phyloP scores from a whole-genome alignment of 1,140 invertebrate genomes.

The Lucilia cuprina region DNA sequence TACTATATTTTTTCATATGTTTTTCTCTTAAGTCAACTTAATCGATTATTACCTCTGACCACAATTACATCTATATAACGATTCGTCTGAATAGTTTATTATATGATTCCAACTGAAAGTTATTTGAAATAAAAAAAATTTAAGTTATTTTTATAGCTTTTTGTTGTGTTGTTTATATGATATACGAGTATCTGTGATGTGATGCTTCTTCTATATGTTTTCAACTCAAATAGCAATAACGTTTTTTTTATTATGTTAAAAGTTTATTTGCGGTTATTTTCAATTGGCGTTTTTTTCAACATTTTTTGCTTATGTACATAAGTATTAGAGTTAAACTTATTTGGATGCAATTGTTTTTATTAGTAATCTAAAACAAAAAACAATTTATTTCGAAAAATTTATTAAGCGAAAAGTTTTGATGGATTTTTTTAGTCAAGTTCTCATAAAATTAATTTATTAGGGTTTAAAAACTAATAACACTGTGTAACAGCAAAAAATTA shows the following conservation, averaged over 20 bases:
- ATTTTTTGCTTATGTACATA: not conserved
- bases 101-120: not conserved
- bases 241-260: not conserved
- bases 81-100: not conserved
- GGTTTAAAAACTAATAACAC: too few species aligned
- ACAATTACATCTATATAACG: too few species aligned
- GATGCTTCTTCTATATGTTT: not conserved
- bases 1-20: too few species aligned
- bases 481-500: too few species aligned
- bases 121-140: not conserved
- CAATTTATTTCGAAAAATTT: too few species aligned
- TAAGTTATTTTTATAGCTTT: not conserved
- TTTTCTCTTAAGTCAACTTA: too few species aligned
- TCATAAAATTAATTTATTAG: too few species aligned
- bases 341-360: too few species aligned
- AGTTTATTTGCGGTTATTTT: not conserved
- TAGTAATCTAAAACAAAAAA: too few species aligned
- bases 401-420: too few species aligned
- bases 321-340: not conserved
- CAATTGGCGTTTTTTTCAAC: not conserved
- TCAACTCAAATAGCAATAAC: not conserved
- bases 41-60: too few species aligned
- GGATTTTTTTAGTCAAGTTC: too few species aligned
- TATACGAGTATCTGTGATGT: not conserved
- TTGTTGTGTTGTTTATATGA: not conserved